Percentiles rank a stretch among this genome's conserved stretches.
These are phyloP conservation scores for Xanthorhoe spadicearia DNA, from an alignment of 2,888 invertebrate genomes.

Conservation along the genomic window DNA sequence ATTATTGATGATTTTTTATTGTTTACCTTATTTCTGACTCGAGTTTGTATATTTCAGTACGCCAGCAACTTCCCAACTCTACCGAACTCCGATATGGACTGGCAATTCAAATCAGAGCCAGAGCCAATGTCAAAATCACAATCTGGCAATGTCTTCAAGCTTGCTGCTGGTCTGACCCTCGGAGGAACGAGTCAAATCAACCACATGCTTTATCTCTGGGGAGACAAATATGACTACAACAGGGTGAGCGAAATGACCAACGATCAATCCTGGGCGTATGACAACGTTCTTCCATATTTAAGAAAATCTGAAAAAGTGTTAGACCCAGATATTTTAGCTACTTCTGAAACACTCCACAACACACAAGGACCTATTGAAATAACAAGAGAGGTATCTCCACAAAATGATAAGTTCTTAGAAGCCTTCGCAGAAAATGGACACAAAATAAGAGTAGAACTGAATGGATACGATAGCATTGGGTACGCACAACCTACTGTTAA, in stretches of 20 bases:
- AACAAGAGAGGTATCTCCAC: slow-evolving; percentile 28
- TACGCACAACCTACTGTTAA: slow-evolving; percentile 33
- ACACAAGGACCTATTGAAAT: slow-evolving; percentile 33
- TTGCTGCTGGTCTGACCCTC: neutral
- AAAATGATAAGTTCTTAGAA: slow-evolving; percentile 28
- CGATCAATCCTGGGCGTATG: neutral
- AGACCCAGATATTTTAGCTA: slow-evolving; percentile 5
- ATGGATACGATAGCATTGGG: slow-evolving; percentile 31
- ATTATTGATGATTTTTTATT: too few species aligned
- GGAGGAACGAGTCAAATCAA: neutral
- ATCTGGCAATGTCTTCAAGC: neutral
- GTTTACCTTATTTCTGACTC: neutral
- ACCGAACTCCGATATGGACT: neutral
- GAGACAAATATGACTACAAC: neutral
- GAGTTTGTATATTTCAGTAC: neutral
- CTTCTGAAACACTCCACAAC: slow-evolving; percentile 25
- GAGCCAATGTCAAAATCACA: neutral
- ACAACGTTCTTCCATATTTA: neutral
- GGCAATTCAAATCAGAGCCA: slow-evolving; percentile 1
- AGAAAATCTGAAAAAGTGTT: neutral
- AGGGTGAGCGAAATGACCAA: neutral
- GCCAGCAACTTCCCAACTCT: neutral
- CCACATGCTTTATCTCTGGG: neutral
- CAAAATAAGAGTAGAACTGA: slow-evolving; percentile 33
- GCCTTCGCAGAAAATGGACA: slow-evolving; percentile 40